These are phyloP conservation scores for Rhea americana DNA, from an alignment of 2,113 vertebrate species.

Conservation along the genomic window DNA sequence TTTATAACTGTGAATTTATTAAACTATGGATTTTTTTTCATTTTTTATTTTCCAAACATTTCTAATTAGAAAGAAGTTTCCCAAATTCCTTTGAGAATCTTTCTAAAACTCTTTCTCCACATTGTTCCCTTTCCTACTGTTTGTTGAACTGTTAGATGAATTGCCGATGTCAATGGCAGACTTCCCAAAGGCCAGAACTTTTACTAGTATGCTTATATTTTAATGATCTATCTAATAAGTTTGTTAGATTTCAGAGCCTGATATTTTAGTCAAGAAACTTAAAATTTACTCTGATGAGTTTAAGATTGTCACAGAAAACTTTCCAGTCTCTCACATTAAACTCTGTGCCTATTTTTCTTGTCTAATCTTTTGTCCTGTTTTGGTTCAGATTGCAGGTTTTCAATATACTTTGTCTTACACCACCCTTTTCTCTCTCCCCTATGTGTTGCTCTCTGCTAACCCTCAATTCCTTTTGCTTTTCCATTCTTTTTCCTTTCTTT, in stretches of 20 bases:
- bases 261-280: conserved; percentile 15
- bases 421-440: not conserved
- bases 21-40: not conserved
- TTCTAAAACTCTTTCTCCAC: not conserved
- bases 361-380: not conserved
- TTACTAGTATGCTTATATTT: not conserved
- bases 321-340: not conserved
- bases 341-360: not conserved
- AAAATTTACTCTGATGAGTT: not conserved
- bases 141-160: not conserved
- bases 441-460: not conserved
- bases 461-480: not conserved
- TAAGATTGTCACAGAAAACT: not conserved
- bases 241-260: not conserved
- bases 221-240: not conserved
- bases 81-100: not conserved
- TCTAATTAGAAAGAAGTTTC: not conserved
- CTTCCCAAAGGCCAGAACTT: not conserved
- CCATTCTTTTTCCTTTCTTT: not conserved
- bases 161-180: not conserved
- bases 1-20: not conserved
- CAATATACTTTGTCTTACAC: not conserved
- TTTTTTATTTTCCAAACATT: not conserved
- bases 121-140: not conserved
- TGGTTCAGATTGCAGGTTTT: not conserved